Evolutionary conservation across 2,113 vertebrate species (phyloP).

Genomic region (Chitala chitala): DNA sequence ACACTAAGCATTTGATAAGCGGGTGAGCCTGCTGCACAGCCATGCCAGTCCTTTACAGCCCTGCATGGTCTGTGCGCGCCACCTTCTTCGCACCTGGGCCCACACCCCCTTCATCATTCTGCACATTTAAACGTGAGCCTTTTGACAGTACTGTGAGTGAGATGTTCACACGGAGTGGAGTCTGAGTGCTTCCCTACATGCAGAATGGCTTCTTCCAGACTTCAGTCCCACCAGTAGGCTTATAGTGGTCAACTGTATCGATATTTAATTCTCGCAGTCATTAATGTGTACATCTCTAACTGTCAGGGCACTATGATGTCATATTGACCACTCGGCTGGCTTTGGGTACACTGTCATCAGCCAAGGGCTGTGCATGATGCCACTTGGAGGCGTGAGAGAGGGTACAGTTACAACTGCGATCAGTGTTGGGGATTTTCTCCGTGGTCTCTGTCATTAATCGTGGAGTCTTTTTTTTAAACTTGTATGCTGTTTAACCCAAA

Average conservation of each 20-base stretch:
- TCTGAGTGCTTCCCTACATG: not conserved
- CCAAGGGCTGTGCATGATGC: not conserved
- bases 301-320: too few species aligned
- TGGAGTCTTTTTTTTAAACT: slow-evolving; percentile 16
- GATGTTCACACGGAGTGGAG: not conserved
- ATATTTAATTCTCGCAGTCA: too few species aligned
- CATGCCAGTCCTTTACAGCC: not conserved
- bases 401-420: too few species aligned
- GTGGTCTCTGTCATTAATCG: too few species aligned
- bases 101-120: not conserved
- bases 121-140: not conserved
- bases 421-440: slow-evolving; percentile 7
- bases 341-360: not conserved
- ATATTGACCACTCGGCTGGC: not conserved
- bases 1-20: slow-evolving; percentile 12
- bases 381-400: not conserved
- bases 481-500: slow-evolving; percentile 29
- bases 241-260: too few species aligned
- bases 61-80: too few species aligned
- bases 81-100: too few species aligned
- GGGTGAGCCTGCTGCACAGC: not conserved
- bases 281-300: too few species aligned
- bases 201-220: too few species aligned
- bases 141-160: not conserved
- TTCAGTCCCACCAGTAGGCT: too few species aligned